These are phyloP conservation scores for Ceyx margarethae DNA, from an alignment of 2,113 vertebrate genomes.

Conservation along the genomic window DNA sequence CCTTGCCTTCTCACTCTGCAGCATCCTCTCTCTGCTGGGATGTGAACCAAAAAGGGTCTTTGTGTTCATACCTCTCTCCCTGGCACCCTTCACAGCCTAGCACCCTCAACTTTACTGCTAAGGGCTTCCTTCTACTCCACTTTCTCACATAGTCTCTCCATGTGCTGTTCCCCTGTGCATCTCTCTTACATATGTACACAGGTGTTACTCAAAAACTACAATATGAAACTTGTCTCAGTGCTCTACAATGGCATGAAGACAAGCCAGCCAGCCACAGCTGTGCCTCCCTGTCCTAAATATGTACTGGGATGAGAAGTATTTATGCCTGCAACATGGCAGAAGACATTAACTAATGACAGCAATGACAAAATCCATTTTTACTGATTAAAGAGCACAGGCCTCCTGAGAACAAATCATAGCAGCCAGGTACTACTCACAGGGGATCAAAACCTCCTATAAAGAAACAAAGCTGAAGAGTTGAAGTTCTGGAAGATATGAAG, in stretches of 20 bases:
- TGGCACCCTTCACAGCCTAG: not conserved
- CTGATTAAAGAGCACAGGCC: not conserved
- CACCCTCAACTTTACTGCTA: not conserved
- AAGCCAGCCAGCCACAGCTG: not conserved
- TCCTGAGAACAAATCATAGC: not conserved
- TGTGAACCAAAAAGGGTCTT: not conserved
- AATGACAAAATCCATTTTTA: not conserved
- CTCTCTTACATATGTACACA: fast-evolving
- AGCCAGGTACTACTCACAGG: not conserved
- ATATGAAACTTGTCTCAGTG: not conserved
- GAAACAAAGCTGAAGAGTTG: not conserved
- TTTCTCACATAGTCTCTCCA: not conserved
- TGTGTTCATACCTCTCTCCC: not conserved
- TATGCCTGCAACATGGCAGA: not conserved
- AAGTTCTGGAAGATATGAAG: not conserved
- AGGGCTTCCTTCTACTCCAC: not conserved
- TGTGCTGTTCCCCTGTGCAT: not conserved
- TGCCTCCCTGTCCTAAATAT: not conserved
- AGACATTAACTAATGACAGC: not conserved
- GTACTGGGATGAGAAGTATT: not conserved
- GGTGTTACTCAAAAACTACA: not conserved
- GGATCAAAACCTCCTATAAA: not conserved
- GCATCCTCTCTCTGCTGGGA: not conserved
- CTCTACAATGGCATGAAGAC: fast-evolving
- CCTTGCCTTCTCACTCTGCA: not conserved